Evolutionary conservation across 2,113 vertebrate species (phyloP), one percentile per base, ranked within the genome.

Genomic region (Delphinus delphis): DNA sequence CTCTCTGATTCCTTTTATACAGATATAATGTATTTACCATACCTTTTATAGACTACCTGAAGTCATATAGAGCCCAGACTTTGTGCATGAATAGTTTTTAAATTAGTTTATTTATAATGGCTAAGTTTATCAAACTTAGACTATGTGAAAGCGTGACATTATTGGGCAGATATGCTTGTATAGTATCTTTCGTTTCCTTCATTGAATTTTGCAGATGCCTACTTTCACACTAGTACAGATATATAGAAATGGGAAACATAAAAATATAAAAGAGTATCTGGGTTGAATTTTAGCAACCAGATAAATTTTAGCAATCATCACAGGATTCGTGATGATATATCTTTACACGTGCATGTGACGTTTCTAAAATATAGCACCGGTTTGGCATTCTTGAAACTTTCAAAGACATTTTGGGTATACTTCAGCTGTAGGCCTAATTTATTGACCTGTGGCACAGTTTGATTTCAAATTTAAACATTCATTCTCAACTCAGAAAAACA

Each of bases 401-500:
- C 25, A 77, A 76, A 77, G 26, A 50, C 4, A 73, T 81, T 82
- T 88, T 62, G 88, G 31, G 70, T 44, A 41, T 41, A 73, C 11
- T 17, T 41, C 76, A 73, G 4, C 21, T 90, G 1, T 63, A 92
- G 41, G 20, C 33, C 28, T 80, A 36, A 28, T 74, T 50, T 76
- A 67, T 12, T 89, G 21, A 38, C 5, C 87, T 77, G 8, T 82
- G 60, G 25, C 5, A 76, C 1, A 36, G 55, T 65, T 92, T 90
- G 67, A 63, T 94, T 96, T 96, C 14, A 88, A 88, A 80, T 55
- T 71, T 84, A 76, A 81, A 62, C 5, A 8, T 71, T 83, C n/a
- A 58, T 92, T 89, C 96, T 95, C 25, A 80, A 50, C 47, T 88
- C 38, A 90, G 62, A 81, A 73, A 96, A 93, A 62, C 3, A 95